Conservation (phyloP, 1,140 invertebrate genomes). For the Archegozetes longisetosus region DNA sequence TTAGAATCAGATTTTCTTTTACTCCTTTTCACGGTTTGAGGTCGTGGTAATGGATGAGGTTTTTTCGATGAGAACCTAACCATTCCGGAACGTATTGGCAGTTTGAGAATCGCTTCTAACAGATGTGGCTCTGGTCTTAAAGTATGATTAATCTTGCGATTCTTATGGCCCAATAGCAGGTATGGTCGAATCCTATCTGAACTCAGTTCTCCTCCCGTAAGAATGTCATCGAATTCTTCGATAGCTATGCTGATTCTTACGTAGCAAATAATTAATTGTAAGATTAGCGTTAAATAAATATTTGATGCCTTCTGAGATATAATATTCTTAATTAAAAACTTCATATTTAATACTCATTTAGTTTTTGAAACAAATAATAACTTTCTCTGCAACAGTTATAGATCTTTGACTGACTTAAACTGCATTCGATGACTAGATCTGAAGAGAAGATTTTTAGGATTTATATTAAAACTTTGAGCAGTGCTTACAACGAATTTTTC, state of each 20-base stretch:
- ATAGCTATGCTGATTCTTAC: neutral
- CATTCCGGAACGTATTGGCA: conserved; percentile 10
- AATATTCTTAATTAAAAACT: too few species aligned
- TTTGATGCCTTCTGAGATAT: neutral
- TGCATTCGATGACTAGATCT: too few species aligned
- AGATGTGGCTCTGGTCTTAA: neutral
- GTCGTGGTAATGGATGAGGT: neutral
- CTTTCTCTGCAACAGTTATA: too few species aligned
- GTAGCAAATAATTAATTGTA: neutral
- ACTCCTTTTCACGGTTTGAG: neutral
- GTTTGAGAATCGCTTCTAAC: neutral
- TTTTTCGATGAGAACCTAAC: conserved; percentile 13
- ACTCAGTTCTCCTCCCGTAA: neutral
- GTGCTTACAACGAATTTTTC: too few species aligned
- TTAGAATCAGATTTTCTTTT: neutral
- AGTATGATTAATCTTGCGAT: neutral
- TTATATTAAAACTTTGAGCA: too few species aligned
- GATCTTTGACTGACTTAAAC: too few species aligned
- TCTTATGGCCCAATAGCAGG: neutral
- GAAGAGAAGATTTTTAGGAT: too few species aligned
- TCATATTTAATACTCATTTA: too few species aligned
- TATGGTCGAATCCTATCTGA: neutral
- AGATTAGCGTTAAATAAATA: neutral
- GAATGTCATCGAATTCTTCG: neutral
- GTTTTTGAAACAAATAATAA: too few species aligned